Conservation (phyloP, 2,113 vertebrate species). For the Bufo gargarizans region DNA sequence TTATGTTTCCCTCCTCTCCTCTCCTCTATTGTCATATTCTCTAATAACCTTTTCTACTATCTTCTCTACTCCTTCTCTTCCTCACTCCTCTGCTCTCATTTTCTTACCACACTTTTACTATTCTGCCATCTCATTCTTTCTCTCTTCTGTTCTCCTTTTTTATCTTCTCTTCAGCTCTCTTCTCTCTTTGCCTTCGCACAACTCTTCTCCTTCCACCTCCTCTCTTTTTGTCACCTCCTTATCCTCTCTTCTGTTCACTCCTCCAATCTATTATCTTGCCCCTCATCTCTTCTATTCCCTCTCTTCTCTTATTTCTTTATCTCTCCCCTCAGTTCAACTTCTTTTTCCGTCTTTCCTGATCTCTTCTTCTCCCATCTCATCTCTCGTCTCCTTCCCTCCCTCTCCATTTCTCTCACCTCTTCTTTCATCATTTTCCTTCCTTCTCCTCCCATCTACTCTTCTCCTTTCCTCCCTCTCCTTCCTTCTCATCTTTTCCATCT, state of each 20-base stretch:
- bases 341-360: background rate
- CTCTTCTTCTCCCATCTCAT: background rate
- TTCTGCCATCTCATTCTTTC: no score
- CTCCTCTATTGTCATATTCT: background rate
- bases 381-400: no score
- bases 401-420: background rate
- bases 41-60: background rate
- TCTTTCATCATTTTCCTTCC: background rate
- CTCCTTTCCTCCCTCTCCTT: background rate
- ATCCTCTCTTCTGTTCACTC: no score
- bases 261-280: no score
- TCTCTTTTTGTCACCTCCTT: no score
- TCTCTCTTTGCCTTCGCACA: no score
- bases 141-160: background rate
- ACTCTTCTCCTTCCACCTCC: no score
- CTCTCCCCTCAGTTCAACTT: background rate
- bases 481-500: background rate
- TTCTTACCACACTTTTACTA: background rate
- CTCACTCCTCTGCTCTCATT: background rate
- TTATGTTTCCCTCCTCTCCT: no score
- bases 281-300: background rate
- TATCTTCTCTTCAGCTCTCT: no score
- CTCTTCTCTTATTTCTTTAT: background rate
- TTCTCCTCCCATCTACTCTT: background rate
- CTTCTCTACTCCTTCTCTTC: background rate